Base-by-base conservation (phyloP, 2,888 invertebrate species). In the Ophraella communa region DNA sequence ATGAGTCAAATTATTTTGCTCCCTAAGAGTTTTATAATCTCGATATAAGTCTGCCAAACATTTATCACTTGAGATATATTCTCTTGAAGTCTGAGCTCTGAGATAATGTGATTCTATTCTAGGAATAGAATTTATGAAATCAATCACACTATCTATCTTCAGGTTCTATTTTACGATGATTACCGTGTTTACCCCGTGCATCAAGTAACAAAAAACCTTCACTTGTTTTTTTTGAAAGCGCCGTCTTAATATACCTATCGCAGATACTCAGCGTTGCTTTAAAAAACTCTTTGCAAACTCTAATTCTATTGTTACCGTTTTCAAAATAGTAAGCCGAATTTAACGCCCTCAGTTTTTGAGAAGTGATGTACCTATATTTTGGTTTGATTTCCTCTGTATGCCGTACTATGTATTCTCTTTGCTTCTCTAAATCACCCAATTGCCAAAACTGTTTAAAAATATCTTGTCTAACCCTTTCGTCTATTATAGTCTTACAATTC, bases 231-330 rank as follows among this genome's bases (percentile, higher is more conserved):
- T 62, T 62, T n/a, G 21, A 14, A 42, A 62, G 20, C 7, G 47
- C 58, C 10, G 65, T 65, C 1, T 61, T 18, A 27, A 65, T 65
- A 14, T 52, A 45, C 27, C 54, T 27, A 27, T 65, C 52, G 10
- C 62, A 61, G n/a, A n/a, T n/a, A n/a, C n/a, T n/a, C n/a, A n/a
- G n/a, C n/a, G n/a, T n/a, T n/a, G n/a, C n/a, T n/a, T 65, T 66
- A 44, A 66, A 66, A 47, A 69, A 66, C 2, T 18, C 7, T 27
- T 69, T 61, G 54, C 66, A 69, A 14, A 66, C 65, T 27, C 68
- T 63, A 17, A 66, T 20, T 5, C 59, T 57, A 7, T n/a, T 64
- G 10, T 17, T 17, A 4, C 11, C 55, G 8, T 56, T 20, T 11
- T 55, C 47, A 60, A 60, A 68, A 54, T 63, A 65, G 52, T 57